Base-by-base conservation (phyloP, 2,113 vertebrate species). In the Sinocyclocheilus rhinocerous region DNA sequence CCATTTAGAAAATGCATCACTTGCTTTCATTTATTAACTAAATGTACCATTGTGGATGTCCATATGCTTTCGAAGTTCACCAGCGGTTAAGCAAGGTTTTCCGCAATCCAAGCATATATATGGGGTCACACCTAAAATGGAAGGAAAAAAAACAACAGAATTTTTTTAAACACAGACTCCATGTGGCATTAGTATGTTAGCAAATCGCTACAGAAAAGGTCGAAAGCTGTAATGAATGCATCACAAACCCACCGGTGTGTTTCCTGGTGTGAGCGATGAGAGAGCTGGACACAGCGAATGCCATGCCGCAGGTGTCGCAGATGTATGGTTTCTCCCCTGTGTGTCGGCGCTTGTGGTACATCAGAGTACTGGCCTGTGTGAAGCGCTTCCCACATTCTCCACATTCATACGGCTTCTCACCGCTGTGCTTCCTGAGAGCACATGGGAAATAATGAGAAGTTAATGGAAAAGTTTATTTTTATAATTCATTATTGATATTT, bases 271-370 rank as follows among this genome's bases (percentile, higher is more conserved):
- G 98, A 11, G 97, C 97, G 90, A 99, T 99, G 89, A 99, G 98
- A 0, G 98, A 99, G 87, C 97, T 99, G 10, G 98, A 99, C 52
- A 99, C 98, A 0, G 98, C 97, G 87, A 99, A 99, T 5, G 97
- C 95, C 94, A 98, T 98, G 18, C 98, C 98, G 2, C 98, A 99
- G 5, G 96, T 97, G 84, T 99, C 98, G 0, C 98, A 99, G 26
- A 99, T 96, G 2, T 99, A 99, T 0, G 98, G 98, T 65, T 99
- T 99, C 94, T 99, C 98, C 0, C 98, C 98, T 0, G 98, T 99
- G 94, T 99, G 98, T 0, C 97, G 95, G 0, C 98, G 96, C 85
- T 98, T 97, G 48, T 99, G 98, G 87, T 99, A 99, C 9, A 97
- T 99, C 91, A 99, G 87, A 0, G 98, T 99, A 94, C 98, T 99